Base-by-base conservation (phyloP, 2,797 vertebrate genomes). In the Ptychadena robeensis region DNA sequence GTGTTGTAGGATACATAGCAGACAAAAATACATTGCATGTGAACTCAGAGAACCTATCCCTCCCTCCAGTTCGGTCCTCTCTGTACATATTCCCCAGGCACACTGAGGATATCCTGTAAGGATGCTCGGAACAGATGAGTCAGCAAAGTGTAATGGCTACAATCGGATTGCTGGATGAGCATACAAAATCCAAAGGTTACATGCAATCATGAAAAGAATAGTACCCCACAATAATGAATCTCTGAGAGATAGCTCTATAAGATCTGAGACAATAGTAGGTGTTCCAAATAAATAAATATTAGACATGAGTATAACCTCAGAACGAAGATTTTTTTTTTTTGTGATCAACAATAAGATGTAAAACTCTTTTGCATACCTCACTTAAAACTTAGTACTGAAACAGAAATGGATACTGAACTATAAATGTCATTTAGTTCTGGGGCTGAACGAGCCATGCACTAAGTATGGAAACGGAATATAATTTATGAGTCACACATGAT, bases 81-180 rank as follows among this genome's bases (percentile, higher is more conserved):
- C 53, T 64, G 32, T 38, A 64, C 61, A 44, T 76, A 85, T 70
- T 85, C 78, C 72, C 78, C 65, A 75, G 72, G 38, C 65, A 85
- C 78, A 68, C 40, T 37, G 78, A 85, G 83, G 83, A 85, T 85
- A 85, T 85, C 83, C 83, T 80, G 83, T 76, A 85, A 85, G 82
- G 82, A 85, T 80, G 78, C 78, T 30, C 15, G 40, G 72, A 35
- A 53, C 57, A 80, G 78, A 53, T 76, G 53, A 70, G 66, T 80
- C 78, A 85, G 78, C 72, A 80, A 31, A 30, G 1, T 35, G 32
- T 71, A 80, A 85, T 76, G 72, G 34, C 64, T 53, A 12, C 65
- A 5, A 14, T 71, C 72, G 79, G 66, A 84, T 75, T 74, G 74
- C 68, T 59, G 38, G n/a, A 25, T 53, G 44, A 27, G 9, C 65